These are phyloP conservation scores for Spodoptera littoralis DNA, from an alignment of 2,888 invertebrate species.

Conservation along the genomic window DNA sequence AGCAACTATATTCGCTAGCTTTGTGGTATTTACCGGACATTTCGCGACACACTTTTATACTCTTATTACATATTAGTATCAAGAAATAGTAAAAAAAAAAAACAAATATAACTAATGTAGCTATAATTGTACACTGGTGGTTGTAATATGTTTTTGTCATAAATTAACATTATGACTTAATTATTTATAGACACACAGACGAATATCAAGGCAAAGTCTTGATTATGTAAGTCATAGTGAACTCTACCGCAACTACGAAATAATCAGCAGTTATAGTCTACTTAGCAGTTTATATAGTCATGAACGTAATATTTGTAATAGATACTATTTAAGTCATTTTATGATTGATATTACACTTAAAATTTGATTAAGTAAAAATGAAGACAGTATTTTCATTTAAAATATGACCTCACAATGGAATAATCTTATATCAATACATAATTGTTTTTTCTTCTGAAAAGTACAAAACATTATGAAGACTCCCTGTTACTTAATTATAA, in stretches of 20 bases:
- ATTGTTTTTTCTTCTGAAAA: conserved; percentile 27
- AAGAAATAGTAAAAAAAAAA: too few species aligned
- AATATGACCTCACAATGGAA: conserved; percentile 20
- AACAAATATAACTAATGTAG: too few species aligned
- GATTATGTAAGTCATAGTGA: too few species aligned
- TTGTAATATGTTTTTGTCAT: too few species aligned
- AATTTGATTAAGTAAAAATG: conserved; percentile 29
- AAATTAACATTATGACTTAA: too few species aligned
- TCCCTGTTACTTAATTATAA: conserved; percentile 28
- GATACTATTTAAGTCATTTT: conserved; percentile 9
- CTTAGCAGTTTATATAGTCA: too few species aligned
- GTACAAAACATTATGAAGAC: conserved; percentile 44
- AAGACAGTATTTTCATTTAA: conserved; percentile 12
- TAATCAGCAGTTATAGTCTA: too few species aligned
- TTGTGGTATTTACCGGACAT: not conserved
- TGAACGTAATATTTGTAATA: too few species aligned
- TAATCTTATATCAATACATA: conserved; percentile 27
- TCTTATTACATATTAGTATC: not conserved
- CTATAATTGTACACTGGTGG: too few species aligned
- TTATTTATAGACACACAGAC: too few species aligned
- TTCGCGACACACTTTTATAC: not conserved
- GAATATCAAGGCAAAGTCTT: too few species aligned
- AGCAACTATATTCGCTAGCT: not conserved
- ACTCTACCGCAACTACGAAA: too few species aligned
- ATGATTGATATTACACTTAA: conserved; percentile 29